Percentiles rank a stretch among this genome's conserved stretches.
Conservation (phyloP, 2,888 invertebrate genomes). For the Rhaphigaster nebulosa region DNA sequence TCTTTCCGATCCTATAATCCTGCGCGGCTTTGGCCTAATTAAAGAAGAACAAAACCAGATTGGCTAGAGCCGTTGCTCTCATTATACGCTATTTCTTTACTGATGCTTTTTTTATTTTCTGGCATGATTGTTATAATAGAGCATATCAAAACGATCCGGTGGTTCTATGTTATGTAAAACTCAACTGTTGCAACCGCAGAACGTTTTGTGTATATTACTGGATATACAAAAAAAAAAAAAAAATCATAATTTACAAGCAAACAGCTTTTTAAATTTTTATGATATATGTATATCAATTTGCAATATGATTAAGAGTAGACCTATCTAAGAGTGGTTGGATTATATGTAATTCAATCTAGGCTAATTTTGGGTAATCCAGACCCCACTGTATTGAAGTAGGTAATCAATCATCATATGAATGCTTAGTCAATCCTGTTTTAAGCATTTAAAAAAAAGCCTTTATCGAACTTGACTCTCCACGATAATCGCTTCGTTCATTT, state of each 20-base stretch:
- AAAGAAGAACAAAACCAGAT: conserved; percentile 15
- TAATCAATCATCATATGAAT: background rate
- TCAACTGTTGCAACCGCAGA: background rate
- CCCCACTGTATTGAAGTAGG: background rate
- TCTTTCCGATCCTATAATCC: background rate
- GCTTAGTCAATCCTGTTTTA: background rate
- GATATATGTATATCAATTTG: no score
- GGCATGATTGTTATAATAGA: background rate
- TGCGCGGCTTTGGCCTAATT: conserved; percentile 11
- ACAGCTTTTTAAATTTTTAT: no score
- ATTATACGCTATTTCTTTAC: background rate
- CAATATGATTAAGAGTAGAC: no score
- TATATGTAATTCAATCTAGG: background rate
- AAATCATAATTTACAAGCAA: background rate
- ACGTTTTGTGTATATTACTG: background rate
- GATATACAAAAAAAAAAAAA: background rate
- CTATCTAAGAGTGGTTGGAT: background rate
- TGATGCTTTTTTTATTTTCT: background rate
- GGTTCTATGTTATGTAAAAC: background rate
- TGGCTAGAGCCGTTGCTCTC: background rate
- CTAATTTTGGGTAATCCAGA: background rate
- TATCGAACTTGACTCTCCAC: background rate
- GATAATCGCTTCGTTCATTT: background rate
- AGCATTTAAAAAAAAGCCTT: background rate
- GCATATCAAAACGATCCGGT: background rate